Evolutionary conservation across 2,888 invertebrate species (phyloP), one percentile per base, ranked within the genome.

Genomic region (Prosopocoilus inquinatus): DNA sequence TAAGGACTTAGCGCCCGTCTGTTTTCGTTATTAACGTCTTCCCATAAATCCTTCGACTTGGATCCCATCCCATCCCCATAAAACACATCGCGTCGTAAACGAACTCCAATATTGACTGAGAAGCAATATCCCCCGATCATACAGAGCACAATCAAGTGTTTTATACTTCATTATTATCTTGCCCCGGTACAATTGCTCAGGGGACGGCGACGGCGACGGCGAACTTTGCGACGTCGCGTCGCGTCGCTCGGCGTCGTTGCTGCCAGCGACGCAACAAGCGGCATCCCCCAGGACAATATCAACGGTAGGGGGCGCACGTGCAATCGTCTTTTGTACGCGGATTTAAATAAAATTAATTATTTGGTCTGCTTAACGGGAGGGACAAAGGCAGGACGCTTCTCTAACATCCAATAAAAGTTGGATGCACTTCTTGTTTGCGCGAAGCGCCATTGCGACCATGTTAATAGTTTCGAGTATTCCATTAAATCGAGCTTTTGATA

Each of bases 101-200:
- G 56, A 45, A 45, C 51, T 53, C 53, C 57, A 58, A 60, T 62
- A 61, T 62, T 57, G 62, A 59, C 58, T 58, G 57, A 59, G 64
- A 67, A 61, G 63, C 66, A 69, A 68, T 68, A 67, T 67, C 62
- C 57, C 20, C 65, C 65, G 69, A 69, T 70, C 68, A 69, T 70
- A 70, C 69, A 67, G 65, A 67, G 66, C 65, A 68, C 66, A 70
- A 70, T 70, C 70, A 70, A 68, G 66, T 66, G 64, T 68, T 71
- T 71, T 70, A 67, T 69, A 70, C 68, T 69, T 67, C 65, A 65
- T 68, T 67, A 70, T 69, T 68, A 65, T 16, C 45, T 36, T 46
- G 36, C 32, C 39, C 13, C 13, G 47, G 16, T 16, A 28, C 34
- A 36, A 15, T 34, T 11, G 47, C 34, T 35, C 34, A 11, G 32